phyloP scores from a whole-genome alignment of 1,140 invertebrate genomes.

The Sarcophaga peregrina region DNA sequence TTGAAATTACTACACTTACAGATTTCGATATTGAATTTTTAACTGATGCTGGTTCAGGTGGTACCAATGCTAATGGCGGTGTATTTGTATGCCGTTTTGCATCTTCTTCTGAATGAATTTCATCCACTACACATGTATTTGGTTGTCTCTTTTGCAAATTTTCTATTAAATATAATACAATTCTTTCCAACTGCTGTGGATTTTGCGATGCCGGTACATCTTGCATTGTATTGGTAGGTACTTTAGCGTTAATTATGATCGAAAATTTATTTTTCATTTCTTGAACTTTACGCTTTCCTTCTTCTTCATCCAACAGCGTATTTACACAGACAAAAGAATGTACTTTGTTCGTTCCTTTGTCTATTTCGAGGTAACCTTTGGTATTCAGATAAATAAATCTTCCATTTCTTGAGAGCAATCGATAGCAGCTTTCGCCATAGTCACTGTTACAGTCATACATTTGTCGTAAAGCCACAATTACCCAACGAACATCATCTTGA shows the following conservation, averaged over 20 bases:
- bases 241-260: constrained; percentile 69
- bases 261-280: constrained; percentile 80
- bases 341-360: constrained; percentile 75
- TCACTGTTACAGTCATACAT: constrained; percentile 83
- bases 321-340: constrained; percentile 88
- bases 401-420: constrained; percentile 80
- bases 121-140: constrained; percentile 43
- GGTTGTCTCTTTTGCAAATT: constrained; percentile 67
- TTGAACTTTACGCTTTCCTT: constrained; percentile 74
- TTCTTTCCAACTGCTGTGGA: constrained; percentile 73
- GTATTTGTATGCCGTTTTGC: constrained; percentile 49
- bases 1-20: constrained; percentile 60
- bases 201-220: constrained; percentile 72
- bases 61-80: constrained; percentile 66
- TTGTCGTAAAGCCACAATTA: constrained; percentile 82
- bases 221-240: constrained; percentile 62
- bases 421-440: constrained; percentile 83
- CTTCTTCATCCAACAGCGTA: constrained; percentile 77
- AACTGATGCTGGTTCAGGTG: constrained; percentile 67
- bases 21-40: constrained; percentile 69
- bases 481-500: constrained; percentile 84
- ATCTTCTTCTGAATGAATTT: constrained; percentile 46
- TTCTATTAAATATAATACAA: constrained; percentile 75
- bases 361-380: constrained; percentile 80
- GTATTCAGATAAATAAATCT: constrained; percentile 84